Evolutionary conservation across 2,797 vertebrate species (phyloP), one percentile per base, ranked within the genome.

Genomic region (Graptemys geographica): DNA sequence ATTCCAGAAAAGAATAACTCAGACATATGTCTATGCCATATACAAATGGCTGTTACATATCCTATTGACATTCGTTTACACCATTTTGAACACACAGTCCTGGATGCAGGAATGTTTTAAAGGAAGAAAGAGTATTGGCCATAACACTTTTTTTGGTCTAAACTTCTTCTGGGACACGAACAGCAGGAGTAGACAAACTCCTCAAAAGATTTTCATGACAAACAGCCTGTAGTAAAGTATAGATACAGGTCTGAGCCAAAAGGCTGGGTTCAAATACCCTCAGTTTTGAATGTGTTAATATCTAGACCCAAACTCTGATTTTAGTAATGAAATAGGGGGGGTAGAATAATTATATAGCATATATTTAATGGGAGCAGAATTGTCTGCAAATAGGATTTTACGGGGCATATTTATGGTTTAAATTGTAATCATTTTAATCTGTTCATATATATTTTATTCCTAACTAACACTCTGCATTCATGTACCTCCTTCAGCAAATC

Each of bases 261-360:
- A 31, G 25, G 3, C 8, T 72, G n/a, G 27, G 4, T 49, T 78
- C 44, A 28, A 78, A 78, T 49, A 78, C 2, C 7, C 49, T 95
- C 44, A 52, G 52, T 93, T 96, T 92, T 95, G 69, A 86, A 91
- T 80, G 44, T 69, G 59, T 4, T 89, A 76, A 84, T 82, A 59
- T 89, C 89, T 83, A 88, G 96, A 89, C 27, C 27, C 78, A 33
- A 80, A 51, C 53, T 86, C 18, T 53, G 15, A 84, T 83, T 94
- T 79, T 78, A 81, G 19, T 84, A 16, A 37, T 16, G 52, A 85
- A 84, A 41, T 33, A 33, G 21, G 21, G 1, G 41, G 65, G 18
- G 83, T 41, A 55, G 0, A 12, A 27, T 72, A 69, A 76, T 83
- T 28, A 9, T 44, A 18, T 83, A 8, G 2, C 3, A 11, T 18